phyloP scores from a whole-genome alignment of 1,140 invertebrate genomes.

The Thrips palmi region DNA sequence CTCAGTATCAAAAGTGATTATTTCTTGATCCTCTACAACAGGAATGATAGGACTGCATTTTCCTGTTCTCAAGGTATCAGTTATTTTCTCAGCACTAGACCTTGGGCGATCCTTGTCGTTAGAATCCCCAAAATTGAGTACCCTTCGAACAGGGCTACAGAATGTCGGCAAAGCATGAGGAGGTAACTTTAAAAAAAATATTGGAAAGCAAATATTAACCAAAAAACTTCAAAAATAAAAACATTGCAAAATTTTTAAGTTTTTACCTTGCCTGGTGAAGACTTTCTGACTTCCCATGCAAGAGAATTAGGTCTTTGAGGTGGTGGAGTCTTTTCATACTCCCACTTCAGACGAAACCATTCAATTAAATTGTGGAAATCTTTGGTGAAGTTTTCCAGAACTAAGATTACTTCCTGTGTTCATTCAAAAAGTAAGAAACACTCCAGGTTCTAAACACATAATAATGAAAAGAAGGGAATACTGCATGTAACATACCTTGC shows the following conservation, averaged over 20 bases:
- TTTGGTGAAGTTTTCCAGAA: constrained; percentile 80
- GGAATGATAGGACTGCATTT: too few species aligned
- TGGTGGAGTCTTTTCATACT: constrained; percentile 74
- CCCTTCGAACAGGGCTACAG: too few species aligned
- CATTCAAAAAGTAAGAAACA: not conserved
- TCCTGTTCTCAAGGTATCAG: too few species aligned
- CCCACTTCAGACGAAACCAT: constrained; percentile 82
- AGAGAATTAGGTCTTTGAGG: constrained; percentile 70
- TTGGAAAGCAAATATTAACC: too few species aligned
- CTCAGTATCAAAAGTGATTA: too few species aligned
- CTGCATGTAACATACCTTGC: constrained; percentile 27
- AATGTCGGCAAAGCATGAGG: too few species aligned
- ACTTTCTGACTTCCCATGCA: constrained; percentile 88
- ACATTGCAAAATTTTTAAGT: constrained; percentile 5
- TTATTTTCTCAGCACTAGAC: too few species aligned
- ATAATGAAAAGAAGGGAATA: not conserved
- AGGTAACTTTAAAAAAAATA: too few species aligned
- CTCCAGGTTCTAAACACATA: not conserved
- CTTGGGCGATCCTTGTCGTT: too few species aligned
- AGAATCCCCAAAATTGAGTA: too few species aligned
- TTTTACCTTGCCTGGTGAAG: constrained; percentile 46
- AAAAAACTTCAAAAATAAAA: too few species aligned
- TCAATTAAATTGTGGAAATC: constrained; percentile 87
- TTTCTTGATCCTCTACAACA: too few species aligned
- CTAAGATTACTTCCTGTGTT: constrained; percentile 70